Evolutionary conservation across 2,888 invertebrate species (phyloP).

Genomic region (Euplagia quadripunctaria): DNA sequence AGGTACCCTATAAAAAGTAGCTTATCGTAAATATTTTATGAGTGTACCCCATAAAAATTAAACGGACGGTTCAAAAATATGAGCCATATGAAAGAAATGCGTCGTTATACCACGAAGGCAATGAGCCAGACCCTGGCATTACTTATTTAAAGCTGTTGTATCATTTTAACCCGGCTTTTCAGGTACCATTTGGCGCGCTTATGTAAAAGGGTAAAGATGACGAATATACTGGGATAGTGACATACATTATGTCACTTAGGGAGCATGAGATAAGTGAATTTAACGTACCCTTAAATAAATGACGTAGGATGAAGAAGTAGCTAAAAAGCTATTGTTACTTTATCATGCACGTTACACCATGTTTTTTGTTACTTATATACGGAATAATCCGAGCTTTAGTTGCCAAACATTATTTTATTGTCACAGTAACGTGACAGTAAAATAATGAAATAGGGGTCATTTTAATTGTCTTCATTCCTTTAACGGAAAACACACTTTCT

Average conservation of each 20-base stretch:
- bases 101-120: slow-evolving; percentile 14
- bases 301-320: not conserved
- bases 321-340: not conserved
- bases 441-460: not conserved
- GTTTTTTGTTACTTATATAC: not conserved
- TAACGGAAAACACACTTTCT: too few relatives aligned
- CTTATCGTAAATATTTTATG: slow-evolving; percentile 25
- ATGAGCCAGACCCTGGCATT: slow-evolving; percentile 17
- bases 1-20: slow-evolving; percentile 19
- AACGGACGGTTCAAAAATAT: slow-evolving; percentile 19
- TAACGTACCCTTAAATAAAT: slow-evolving; percentile 1
- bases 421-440: not conserved
- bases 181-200: slow-evolving; percentile 14
- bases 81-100: slow-evolving; percentile 22
- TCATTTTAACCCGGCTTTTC: slow-evolving; percentile 15
- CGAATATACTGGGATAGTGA: slow-evolving; percentile 3
- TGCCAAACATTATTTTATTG: not conserved
- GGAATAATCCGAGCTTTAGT: not conserved
- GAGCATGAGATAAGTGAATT: slow-evolving; percentile 10
- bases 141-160: slow-evolving; percentile 22
- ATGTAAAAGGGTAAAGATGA: slow-evolving; percentile 10
- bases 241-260: not conserved
- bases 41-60: slow-evolving; percentile 25
- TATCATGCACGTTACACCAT: not conserved
- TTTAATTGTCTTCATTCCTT: too few relatives aligned